Percentiles rank a stretch among this genome's conserved stretches.
Conservation (phyloP, 2,113 vertebrate species). For the Micronycteris hirsuta region DNA sequence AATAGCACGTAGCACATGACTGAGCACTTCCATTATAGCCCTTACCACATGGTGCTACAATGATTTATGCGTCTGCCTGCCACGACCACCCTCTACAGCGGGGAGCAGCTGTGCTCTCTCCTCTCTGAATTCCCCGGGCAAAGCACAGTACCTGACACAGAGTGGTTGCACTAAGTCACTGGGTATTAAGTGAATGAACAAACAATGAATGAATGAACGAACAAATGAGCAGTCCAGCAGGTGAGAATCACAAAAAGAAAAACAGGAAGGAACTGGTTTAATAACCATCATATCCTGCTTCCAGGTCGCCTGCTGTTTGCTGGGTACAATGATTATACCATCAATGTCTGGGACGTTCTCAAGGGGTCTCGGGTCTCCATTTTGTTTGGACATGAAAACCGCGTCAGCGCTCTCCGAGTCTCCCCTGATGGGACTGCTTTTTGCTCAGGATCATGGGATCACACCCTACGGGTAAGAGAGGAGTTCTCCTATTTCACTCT, state of each 20-base stretch:
- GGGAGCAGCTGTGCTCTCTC: background rate
- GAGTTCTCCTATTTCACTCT: fast-evolving
- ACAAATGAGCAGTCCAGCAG: background rate
- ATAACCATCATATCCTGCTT: background rate
- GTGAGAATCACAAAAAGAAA: background rate
- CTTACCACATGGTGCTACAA: background rate
- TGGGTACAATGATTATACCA: slow-evolving; percentile 98
- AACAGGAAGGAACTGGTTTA: background rate
- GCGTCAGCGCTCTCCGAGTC: slow-evolving; percentile 91
- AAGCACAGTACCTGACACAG: background rate
- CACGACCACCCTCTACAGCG: background rate
- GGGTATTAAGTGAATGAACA: background rate
- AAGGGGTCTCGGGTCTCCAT: slow-evolving; percentile 91
- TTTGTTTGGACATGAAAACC: slow-evolving; percentile 96
- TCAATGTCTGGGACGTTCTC: slow-evolving; percentile 97
- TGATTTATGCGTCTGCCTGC: background rate
- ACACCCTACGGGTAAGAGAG: slow-evolving; percentile 91
- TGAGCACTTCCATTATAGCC: background rate
- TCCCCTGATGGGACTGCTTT: slow-evolving; percentile 95
- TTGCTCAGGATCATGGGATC: slow-evolving; percentile 97
- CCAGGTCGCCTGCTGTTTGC: slow-evolving; percentile 94
- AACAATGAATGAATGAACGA: no score
- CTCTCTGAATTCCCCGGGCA: background rate
- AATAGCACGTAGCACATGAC: background rate
- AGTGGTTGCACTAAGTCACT: background rate